Conservation (phyloP, 2,797 vertebrate genomes). For the Myripristis jacobus region DNA sequence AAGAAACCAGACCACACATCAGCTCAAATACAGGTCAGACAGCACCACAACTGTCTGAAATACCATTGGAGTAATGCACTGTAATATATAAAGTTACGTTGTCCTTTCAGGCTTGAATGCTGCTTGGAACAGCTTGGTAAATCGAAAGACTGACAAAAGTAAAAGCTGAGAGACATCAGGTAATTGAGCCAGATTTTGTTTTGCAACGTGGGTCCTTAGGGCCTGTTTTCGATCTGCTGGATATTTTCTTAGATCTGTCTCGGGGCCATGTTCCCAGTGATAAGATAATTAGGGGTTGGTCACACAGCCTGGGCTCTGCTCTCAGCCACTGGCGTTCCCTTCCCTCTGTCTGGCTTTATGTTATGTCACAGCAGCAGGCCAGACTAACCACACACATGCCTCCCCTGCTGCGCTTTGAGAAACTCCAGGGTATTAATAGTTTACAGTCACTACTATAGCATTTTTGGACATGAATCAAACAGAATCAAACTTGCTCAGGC, state of each 20-base stretch:
- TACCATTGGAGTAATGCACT: too few species aligned
- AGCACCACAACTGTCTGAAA: not conserved
- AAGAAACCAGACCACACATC: not conserved
- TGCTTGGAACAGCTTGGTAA: not conserved
- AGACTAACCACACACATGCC: slow-evolving; percentile 44
- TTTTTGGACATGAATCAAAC: slow-evolving; percentile 41
- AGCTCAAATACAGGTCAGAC: too few species aligned
- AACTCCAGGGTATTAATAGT: slow-evolving; percentile 62
- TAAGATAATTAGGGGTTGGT: slow-evolving; percentile 68
- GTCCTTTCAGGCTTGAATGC: too few species aligned
- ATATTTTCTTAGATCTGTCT: slow-evolving; percentile 25
- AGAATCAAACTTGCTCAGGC: slow-evolving; percentile 19
- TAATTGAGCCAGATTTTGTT: slow-evolving; percentile 25
- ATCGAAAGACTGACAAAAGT: not conserved
- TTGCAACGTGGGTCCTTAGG: slow-evolving; percentile 14
- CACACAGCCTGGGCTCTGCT: slow-evolving; percentile 40
- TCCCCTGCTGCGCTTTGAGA: slow-evolving; percentile 20
- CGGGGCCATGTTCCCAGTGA: slow-evolving; percentile 30
- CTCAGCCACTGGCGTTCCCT: slow-evolving; percentile 20
- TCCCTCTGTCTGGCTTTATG: slow-evolving; percentile 51
- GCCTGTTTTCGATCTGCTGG: slow-evolving; percentile 18
- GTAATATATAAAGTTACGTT: too few species aligned
- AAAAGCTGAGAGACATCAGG: slow-evolving; percentile 15
- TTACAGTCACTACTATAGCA: slow-evolving; percentile 44
- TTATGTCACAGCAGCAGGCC: slow-evolving; percentile 61